Percentiles rank a stretch among this genome's conserved stretches.
These are phyloP conservation scores for Sander lucioperca DNA, from an alignment of 2,113 vertebrate species.

Conservation along the genomic window DNA sequence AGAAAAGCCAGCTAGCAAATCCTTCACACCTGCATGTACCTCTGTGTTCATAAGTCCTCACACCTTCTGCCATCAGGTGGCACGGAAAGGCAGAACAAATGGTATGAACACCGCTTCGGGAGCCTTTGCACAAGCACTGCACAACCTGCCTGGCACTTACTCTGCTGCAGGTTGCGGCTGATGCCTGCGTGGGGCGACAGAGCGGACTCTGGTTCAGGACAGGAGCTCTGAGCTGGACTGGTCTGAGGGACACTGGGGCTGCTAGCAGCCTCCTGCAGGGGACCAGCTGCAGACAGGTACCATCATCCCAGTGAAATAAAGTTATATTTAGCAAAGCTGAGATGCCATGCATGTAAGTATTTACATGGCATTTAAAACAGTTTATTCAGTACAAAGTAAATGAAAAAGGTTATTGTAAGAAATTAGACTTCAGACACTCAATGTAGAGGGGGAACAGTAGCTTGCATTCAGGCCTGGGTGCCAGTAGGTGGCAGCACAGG, in stretches of 20 bases:
- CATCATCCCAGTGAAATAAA: slow-evolving; percentile 22
- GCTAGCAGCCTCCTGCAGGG: slow-evolving; percentile 86
- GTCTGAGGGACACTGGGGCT: slow-evolving; percentile 77
- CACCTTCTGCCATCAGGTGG: background rate
- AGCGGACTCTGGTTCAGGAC: slow-evolving; percentile 83
- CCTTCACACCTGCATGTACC: slow-evolving; percentile 28
- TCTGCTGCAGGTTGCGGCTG: slow-evolving; percentile 77
- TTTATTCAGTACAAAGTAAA: slow-evolving; percentile 5
- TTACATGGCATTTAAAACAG: background rate
- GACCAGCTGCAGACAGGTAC: slow-evolving; percentile 83
- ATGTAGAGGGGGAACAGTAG: background rate
- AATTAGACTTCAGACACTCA: background rate
- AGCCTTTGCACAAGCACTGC: slow-evolving; percentile 22
- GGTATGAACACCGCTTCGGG: background rate
- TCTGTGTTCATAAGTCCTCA: slow-evolving; percentile 5
- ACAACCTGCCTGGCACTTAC: slow-evolving; percentile 71
- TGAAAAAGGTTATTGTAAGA: background rate
- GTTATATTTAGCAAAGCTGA: slow-evolving; percentile 1
- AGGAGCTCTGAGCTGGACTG: slow-evolving; percentile 82
- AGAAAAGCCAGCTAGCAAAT: slow-evolving; percentile 1
- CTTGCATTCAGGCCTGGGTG: slow-evolving; percentile 7
- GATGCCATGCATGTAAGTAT: background rate
- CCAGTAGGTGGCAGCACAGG: slow-evolving; percentile 71
- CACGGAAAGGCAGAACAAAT: background rate
- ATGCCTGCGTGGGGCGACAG: slow-evolving; percentile 78